A percentile compares a stretch with the other conserved stretches of the same genome.
phyloP scores from a whole-genome alignment of 2,113 vertebrate genomes.

The Dromas ardeola region DNA sequence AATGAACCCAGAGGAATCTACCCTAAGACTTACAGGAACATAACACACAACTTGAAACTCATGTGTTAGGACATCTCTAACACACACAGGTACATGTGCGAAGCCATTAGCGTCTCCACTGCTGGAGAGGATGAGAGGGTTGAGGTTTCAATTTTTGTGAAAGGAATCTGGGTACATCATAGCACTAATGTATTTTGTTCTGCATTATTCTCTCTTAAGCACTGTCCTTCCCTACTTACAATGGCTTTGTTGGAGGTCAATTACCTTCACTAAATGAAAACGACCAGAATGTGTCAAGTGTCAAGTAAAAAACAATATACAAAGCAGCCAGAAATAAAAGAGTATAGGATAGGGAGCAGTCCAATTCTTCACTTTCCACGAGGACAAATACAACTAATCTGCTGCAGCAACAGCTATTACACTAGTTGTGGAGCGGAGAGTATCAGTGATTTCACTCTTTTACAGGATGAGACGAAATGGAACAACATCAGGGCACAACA shows the following conservation, averaged over 20 bases:
- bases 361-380: neutral
- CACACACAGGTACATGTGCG: neutral
- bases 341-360: neutral
- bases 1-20: neutral
- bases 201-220: neutral
- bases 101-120: neutral
- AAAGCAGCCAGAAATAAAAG: slow-evolving; percentile 27
- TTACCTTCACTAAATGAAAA: slow-evolving; percentile 6
- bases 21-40: neutral
- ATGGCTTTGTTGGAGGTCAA: slow-evolving; percentile 15
- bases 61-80: neutral
- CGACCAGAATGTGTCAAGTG: neutral
- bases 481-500: neutral
- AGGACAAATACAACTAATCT: neutral
- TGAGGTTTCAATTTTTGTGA: neutral
- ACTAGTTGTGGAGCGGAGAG: neutral
- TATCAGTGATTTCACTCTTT: neutral
- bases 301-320: slow-evolving; percentile 20
- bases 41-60: neutral
- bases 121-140: neutral
- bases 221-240: neutral
- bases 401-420: neutral
- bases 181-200: neutral
- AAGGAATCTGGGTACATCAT: neutral
- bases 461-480: neutral